Evolutionary conservation across 2,888 invertebrate genomes (phyloP).

Genomic region (Eueremaeus valkanovi): DNA sequence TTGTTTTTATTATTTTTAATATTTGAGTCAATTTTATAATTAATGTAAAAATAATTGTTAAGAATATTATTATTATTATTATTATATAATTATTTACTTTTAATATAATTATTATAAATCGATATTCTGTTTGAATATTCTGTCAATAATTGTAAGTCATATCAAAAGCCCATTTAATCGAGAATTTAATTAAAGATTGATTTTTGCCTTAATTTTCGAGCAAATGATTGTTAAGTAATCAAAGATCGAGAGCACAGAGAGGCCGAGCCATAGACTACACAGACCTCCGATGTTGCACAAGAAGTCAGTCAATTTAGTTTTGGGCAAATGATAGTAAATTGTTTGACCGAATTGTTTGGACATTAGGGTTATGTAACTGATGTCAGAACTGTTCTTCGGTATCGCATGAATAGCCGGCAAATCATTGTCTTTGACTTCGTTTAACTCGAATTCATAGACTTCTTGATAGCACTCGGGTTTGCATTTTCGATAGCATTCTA

Average conservation of each 20-base stretch:
- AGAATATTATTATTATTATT: too few species aligned
- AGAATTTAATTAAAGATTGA: neutral
- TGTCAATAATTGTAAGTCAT: too few species aligned
- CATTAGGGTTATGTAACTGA: neutral
- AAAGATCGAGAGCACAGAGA: neutral
- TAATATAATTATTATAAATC: too few species aligned
- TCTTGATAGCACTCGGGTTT: constrained; percentile 19
- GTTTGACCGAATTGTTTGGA: neutral
- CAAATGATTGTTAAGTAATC: neutral
- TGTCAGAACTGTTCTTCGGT: neutral
- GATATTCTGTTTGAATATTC: too few species aligned
- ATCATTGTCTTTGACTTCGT: neutral
- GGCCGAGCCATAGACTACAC: neutral
- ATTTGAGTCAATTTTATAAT: too few species aligned
- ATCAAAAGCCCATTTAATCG: neutral
- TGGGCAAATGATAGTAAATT: neutral
- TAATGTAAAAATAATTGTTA: too few species aligned
- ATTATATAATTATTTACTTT: too few species aligned
- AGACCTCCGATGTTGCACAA: neutral
- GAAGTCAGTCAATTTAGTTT: constrained; percentile 2
- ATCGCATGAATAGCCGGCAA: neutral
- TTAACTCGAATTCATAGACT: neutral
- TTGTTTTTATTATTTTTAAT: too few species aligned
- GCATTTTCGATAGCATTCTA: neutral
- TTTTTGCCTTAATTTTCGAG: too few species aligned